These are phyloP conservation scores for Oegoconia quadripuncta DNA, from an alignment of 2,888 invertebrate species.

Conservation along the genomic window DNA sequence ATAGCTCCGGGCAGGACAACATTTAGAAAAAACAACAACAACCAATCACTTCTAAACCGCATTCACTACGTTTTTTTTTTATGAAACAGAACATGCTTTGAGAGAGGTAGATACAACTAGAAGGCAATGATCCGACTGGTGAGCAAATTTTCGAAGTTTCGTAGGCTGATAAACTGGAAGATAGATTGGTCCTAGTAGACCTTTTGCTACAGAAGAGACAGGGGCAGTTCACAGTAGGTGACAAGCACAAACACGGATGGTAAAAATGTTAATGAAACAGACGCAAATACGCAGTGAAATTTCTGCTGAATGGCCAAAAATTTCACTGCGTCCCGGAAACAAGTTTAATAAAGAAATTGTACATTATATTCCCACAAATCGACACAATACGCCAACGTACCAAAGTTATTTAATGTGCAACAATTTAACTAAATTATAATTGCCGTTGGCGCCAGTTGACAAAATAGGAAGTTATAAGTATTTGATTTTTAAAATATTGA, in stretches of 20 bases:
- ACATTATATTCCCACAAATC: too few relatives aligned
- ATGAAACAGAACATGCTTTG: conserved; percentile 47
- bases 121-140: conserved; percentile 25
- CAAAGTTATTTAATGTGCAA: too few relatives aligned
- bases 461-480: too few relatives aligned
- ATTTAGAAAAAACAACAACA: conserved; percentile 47
- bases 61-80: conserved; percentile 47
- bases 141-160: conserved; percentile 46
- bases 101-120: conserved; percentile 29
- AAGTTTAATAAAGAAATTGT: neutral
- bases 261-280: conserved; percentile 48
- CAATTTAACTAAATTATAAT: too few relatives aligned
- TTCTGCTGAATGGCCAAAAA: conserved; percentile 28
- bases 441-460: too few relatives aligned
- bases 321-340: conserved; percentile 24
- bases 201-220: conserved; percentile 22
- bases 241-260: conserved; percentile 53
- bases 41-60: conserved; percentile 49
- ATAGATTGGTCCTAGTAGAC: conserved; percentile 23
- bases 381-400: too few relatives aligned
- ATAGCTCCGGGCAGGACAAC: conserved; percentile 32
- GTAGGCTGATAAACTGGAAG: conserved; percentile 53
- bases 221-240: conserved; percentile 39
- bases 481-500: too few relatives aligned
- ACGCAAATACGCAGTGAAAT: conserved; percentile 33